Evolutionary conservation across 2,797 vertebrate genomes (phyloP).

Genomic region (Crax fasciolata): DNA sequence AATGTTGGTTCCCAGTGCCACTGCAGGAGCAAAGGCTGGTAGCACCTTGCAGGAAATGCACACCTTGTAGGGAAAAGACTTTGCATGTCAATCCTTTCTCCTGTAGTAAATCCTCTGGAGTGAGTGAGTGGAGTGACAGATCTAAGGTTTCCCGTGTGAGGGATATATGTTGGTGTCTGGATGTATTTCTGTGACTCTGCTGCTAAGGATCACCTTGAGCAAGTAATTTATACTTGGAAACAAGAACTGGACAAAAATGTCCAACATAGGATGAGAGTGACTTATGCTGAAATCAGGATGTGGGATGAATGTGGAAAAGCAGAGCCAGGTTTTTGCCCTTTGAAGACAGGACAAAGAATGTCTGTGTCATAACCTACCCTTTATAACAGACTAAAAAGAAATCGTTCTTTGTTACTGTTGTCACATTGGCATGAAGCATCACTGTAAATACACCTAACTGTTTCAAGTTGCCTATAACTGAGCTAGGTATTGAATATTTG

Average conservation of each 20-base stretch:
- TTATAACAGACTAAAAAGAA: constrained; percentile 39
- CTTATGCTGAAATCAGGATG: neutral
- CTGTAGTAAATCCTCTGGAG: neutral
- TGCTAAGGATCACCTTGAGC: neutral
- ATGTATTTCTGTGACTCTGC: neutral
- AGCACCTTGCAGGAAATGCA: neutral
- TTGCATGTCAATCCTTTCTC: neutral
- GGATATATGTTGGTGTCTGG: neutral
- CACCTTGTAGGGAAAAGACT: too few relatives aligned
- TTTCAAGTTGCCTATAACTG: constrained; percentile 20
- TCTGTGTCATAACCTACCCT: constrained; percentile 30
- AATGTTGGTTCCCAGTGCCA: neutral
- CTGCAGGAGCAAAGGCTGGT: neutral
- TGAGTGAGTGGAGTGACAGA: neutral
- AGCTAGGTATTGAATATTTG: constrained; percentile 20
- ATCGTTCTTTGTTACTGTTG: constrained; percentile 43
- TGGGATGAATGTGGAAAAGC: constrained; percentile 13
- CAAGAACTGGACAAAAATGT: neutral
- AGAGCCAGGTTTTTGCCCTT: constrained; percentile 63
- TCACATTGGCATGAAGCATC: constrained; percentile 12
- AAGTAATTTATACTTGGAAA: neutral
- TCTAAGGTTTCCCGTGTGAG: neutral
- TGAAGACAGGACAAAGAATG: constrained; percentile 7
- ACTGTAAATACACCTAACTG: neutral
- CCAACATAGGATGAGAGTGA: neutral